Evolutionary conservation across 2,888 invertebrate species (phyloP).

Genomic region (Chrysopilus asiliformis): DNA sequence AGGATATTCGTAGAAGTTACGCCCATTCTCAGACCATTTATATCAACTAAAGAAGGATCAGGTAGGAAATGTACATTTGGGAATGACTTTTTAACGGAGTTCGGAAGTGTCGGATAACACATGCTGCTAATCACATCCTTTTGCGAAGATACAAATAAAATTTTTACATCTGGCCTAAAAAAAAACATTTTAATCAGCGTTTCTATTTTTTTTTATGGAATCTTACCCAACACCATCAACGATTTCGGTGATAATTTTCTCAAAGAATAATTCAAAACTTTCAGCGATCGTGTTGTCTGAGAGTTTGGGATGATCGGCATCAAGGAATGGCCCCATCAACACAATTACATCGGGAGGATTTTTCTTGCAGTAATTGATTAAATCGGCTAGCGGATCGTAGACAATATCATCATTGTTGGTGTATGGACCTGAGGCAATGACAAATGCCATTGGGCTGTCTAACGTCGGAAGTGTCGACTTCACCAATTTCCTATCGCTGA

Average conservation of each 20-base stretch:
- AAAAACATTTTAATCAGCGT: constrained; percentile 2
- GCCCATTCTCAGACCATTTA: constrained; percentile 65
- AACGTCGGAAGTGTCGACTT: constrained; percentile 35
- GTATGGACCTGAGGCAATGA: constrained; percentile 74
- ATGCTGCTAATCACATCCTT: constrained; percentile 66
- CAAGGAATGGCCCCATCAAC: constrained; percentile 75
- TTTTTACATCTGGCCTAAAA: constrained; percentile 49
- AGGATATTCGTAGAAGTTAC: constrained; percentile 72
- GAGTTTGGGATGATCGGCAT: constrained; percentile 51
- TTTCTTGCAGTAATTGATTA: constrained; percentile 51
- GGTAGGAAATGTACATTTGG: constrained; percentile 54
- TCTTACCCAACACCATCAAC: constrained; percentile 49
- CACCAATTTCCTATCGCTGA: constrained; percentile 40
- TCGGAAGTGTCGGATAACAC: constrained; percentile 76
- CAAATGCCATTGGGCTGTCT: constrained; percentile 46
- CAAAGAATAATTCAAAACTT: constrained; percentile 61
- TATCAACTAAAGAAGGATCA: constrained; percentile 67
- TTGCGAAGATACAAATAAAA: constrained; percentile 61
- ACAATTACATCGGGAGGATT: constrained; percentile 67
- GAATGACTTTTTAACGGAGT: constrained; percentile 41
- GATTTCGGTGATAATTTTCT: constrained; percentile 51
- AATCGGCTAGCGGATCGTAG: constrained; percentile 70
- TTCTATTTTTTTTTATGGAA: constrained; percentile 5
- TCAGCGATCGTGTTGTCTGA: constrained; percentile 46
- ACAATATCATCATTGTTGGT: constrained; percentile 60